Conservation (phyloP, 2,113 vertebrate genomes). For the Pituophis catenifer region DNA sequence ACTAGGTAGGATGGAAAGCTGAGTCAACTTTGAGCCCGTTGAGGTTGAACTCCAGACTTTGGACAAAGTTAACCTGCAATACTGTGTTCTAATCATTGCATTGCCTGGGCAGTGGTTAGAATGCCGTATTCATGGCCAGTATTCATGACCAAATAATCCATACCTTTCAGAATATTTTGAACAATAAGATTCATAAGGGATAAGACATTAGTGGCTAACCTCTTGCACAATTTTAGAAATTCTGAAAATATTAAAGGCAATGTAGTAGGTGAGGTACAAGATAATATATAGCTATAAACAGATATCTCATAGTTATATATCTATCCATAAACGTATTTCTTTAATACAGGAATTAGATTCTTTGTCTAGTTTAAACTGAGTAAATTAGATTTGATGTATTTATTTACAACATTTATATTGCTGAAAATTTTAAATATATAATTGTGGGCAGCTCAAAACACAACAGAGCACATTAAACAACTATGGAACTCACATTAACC, state of each 20-base stretch:
- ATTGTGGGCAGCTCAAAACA: background rate
- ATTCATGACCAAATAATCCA: background rate
- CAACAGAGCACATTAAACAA: background rate
- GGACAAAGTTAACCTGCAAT: background rate
- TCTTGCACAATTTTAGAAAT: background rate
- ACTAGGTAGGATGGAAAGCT: background rate
- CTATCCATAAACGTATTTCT: background rate
- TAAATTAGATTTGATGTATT: background rate
- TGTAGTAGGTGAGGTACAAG: background rate
- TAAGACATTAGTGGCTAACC: background rate
- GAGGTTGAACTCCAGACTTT: background rate
- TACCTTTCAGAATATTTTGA: background rate
- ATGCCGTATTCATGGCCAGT: background rate
- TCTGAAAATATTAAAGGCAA: background rate
- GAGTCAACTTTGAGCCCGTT: background rate
- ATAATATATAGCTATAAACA: background rate
- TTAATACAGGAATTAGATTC: background rate
- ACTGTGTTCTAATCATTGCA: background rate
- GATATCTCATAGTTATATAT: background rate
- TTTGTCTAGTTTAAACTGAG: background rate
- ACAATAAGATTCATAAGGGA: background rate
- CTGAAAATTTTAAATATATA: background rate
- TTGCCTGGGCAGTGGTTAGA: background rate
- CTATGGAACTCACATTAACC: background rate
- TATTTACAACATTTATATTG: background rate